Percentiles rank a stretch among this genome's conserved stretches.
These are phyloP conservation scores for Drosophila funebris DNA, from an alignment of 1,140 invertebrate genomes.

Conservation along the genomic window DNA sequence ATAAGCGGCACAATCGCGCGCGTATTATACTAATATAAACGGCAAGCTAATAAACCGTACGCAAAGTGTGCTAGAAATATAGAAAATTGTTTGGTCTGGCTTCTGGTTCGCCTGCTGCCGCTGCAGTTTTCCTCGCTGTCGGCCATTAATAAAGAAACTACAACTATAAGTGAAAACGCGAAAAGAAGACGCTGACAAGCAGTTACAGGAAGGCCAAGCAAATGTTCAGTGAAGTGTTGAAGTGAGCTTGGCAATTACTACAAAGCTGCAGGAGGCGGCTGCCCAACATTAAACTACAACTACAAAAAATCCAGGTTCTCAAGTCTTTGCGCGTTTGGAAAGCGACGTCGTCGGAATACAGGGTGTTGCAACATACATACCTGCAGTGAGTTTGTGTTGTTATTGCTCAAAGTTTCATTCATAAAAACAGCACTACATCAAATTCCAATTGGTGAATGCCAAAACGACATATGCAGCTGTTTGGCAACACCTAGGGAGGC, in stretches of 20 bases:
- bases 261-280: constrained; percentile 25
- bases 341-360: constrained; percentile 34
- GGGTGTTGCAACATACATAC: constrained; percentile 42
- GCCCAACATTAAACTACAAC: constrained; percentile 1
- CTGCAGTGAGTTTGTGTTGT: constrained; percentile 59
- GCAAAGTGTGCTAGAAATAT: neutral
- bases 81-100: constrained; percentile 15
- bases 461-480: constrained; percentile 42
- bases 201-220: constrained; percentile 6
- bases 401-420: constrained; percentile 58
- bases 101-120: constrained; percentile 18
- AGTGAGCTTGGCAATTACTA: constrained; percentile 44
- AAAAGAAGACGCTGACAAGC: constrained; percentile 20
- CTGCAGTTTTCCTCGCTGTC: constrained; percentile 37
- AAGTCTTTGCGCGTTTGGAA: constrained; percentile 26
- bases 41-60: neutral
- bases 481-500: constrained; percentile 33
- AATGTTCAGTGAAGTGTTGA: constrained; percentile 62
- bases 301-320: neutral
- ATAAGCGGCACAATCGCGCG: constrained; percentile 31
- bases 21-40: constrained; percentile 8
- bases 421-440: constrained; percentile 57
- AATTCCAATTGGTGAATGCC: constrained; percentile 54
- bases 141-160: constrained; percentile 51
- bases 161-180: constrained; percentile 35